phyloP scores from a whole-genome alignment of 2,113 vertebrate genomes.

The Passer domesticus region DNA sequence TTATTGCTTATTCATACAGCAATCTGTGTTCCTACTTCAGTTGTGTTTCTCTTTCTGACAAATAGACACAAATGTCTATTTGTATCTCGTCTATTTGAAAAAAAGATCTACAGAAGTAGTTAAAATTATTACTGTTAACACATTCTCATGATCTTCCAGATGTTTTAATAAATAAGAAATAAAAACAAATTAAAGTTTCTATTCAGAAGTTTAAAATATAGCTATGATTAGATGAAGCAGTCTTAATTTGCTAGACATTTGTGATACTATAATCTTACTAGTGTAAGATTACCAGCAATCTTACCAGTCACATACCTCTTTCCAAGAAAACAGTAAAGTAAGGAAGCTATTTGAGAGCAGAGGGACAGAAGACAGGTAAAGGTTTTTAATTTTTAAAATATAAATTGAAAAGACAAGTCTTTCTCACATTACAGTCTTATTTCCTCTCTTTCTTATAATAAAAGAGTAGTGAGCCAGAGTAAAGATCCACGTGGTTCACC shows the following conservation, averaged over 20 bases:
- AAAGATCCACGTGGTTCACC: background rate
- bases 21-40: background rate
- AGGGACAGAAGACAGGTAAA: conserved; percentile 33
- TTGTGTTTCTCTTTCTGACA: background rate
- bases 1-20: background rate
- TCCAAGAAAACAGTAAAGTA: conserved; percentile 57
- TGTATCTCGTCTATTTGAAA: background rate
- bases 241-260: background rate
- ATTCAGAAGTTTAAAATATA: background rate
- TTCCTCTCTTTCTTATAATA: background rate
- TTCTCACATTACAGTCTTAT: background rate
- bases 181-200: background rate
- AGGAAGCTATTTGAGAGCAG: conserved; percentile 44
- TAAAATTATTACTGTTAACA: background rate
- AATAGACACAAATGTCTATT: background rate
- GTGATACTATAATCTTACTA: background rate
- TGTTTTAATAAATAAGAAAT: background rate
- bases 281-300: background rate
- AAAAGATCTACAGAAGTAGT: background rate
- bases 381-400: background rate
- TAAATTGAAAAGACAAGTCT: background rate
- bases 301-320: conserved; percentile 44
- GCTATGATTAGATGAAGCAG: background rate
- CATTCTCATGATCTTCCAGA: background rate
- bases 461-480: background rate